These are phyloP conservation scores for Carettochelys insculpta DNA, from an alignment of 2,113 vertebrate species.

Conservation along the genomic window DNA sequence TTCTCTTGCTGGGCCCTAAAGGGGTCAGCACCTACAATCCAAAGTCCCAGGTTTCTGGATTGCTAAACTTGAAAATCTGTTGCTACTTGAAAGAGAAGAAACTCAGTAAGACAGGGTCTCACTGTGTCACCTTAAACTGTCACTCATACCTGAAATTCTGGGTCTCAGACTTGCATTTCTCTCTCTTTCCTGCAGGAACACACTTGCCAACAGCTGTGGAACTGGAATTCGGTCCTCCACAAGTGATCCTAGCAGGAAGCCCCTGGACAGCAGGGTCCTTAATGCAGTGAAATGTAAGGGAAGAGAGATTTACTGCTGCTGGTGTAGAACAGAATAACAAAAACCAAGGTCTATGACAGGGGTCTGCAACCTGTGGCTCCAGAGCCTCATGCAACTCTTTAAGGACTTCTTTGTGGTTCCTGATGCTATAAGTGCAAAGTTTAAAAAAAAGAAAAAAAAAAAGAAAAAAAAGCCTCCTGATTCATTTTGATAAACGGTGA, in stretches of 20 bases:
- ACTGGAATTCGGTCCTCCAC: slow-evolving; percentile 96
- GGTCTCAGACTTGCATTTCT: background rate
- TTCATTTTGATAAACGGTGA: no score
- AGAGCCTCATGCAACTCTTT: no score
- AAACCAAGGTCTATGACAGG: background rate
- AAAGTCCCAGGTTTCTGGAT: accelerated
- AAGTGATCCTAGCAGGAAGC: slow-evolving; percentile 93
- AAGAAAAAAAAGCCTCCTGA: no score
- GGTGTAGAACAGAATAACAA: background rate
- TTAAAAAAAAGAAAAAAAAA: no score
- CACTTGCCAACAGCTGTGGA: slow-evolving; percentile 94
- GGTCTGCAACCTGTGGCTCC: no score
- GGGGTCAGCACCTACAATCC: no score
- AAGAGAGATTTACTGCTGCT: background rate
- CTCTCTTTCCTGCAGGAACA: slow-evolving; percentile 82
- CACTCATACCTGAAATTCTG: background rate
- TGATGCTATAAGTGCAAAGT: no score
- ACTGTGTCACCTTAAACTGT: background rate
- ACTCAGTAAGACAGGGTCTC: background rate
- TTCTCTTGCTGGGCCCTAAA: no score
- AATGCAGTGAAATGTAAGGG: slow-evolving; percentile 95
- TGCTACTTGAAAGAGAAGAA: accelerated
- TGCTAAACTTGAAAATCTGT: accelerated
- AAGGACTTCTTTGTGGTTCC: no score
- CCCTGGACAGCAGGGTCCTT: slow-evolving; percentile 93